Percentiles rank a stretch among this genome's conserved stretches.
phyloP scores from a whole-genome alignment of 1,140 invertebrate species.

The Maconellicoccus hirsutus region DNA sequence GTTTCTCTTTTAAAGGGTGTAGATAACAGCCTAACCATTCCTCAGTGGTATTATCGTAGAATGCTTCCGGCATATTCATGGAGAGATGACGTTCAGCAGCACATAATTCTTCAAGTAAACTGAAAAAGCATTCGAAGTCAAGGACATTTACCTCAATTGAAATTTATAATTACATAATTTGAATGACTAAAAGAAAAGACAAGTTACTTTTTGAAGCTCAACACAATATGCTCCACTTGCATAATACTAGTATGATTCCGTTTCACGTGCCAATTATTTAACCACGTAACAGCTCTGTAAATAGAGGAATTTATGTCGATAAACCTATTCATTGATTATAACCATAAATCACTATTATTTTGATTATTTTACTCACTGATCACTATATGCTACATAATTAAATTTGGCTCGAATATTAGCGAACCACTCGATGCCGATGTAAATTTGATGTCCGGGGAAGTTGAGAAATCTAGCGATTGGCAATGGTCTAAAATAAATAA shows the following conservation, averaged over 20 bases:
- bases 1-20: not conserved
- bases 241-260: not conserved
- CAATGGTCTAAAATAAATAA: slow-evolving; percentile 34
- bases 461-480: slow-evolving; percentile 40
- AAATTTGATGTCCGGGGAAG: slow-evolving; percentile 49
- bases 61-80: not conserved
- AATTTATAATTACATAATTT: too few species aligned
- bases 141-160: too few species aligned
- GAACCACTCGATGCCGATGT: slow-evolving; percentile 45
- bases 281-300: not conserved
- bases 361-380: slow-evolving; percentile 49
- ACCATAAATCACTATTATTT: too few species aligned
- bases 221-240: not conserved
- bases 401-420: slow-evolving; percentile 43
- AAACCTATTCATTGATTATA: too few species aligned
- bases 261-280: not conserved
- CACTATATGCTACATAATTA: slow-evolving; percentile 42
- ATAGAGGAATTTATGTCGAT: too few species aligned
- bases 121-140: not conserved
- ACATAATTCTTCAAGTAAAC: not conserved
- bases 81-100: not conserved
- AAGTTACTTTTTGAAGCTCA: not conserved
- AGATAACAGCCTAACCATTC: not conserved
- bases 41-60: slow-evolving; percentile 4
- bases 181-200: not conserved